These are phyloP conservation scores for Achlya flavicornis DNA, from an alignment of 2,888 invertebrate genomes.

Conservation along the genomic window DNA sequence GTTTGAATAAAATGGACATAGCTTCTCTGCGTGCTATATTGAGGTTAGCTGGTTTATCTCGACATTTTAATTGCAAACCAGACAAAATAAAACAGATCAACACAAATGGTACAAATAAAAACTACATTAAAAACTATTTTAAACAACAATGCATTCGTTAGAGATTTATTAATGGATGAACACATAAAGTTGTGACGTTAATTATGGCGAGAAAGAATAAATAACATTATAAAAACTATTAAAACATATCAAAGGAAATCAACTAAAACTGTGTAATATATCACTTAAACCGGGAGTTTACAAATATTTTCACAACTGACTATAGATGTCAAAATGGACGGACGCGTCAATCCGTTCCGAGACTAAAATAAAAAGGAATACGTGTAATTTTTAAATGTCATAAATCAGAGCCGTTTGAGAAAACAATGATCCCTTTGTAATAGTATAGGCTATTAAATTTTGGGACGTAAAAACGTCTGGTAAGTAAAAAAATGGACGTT, in stretches of 20 bases:
- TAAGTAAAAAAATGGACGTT: slow-evolving; percentile 35
- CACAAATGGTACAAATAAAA: slow-evolving; percentile 26
- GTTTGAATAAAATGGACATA: neutral
- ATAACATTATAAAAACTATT: slow-evolving; percentile 27
- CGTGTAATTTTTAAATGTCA: slow-evolving; percentile 48
- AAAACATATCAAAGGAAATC: slow-evolving; percentile 35
- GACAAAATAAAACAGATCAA: slow-evolving; percentile 21
- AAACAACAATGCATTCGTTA: slow-evolving; percentile 27
- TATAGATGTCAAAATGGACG: slow-evolving; percentile 31
- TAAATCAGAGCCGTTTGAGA: slow-evolving; percentile 75
- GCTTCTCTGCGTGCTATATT: neutral
- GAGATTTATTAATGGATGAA: slow-evolving; percentile 30
- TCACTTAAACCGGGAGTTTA: slow-evolving; percentile 66
- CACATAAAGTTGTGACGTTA: slow-evolving; percentile 30
- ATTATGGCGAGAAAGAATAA: slow-evolving; percentile 25
- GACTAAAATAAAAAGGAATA: slow-evolving; percentile 17
- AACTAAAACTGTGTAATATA: slow-evolving; percentile 40
- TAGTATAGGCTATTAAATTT: slow-evolving; percentile 77
- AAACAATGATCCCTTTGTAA: slow-evolving; percentile 82
- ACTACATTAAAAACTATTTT: slow-evolving; percentile 26
- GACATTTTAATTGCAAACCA: slow-evolving; percentile 6
- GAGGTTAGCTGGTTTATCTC: neutral
- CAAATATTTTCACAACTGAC: slow-evolving; percentile 63
- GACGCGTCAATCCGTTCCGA: slow-evolving; percentile 29
- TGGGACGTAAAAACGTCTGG: slow-evolving; percentile 67